Base-by-base conservation (phyloP, 2,888 invertebrate species). In the Abrostola tripartita region DNA sequence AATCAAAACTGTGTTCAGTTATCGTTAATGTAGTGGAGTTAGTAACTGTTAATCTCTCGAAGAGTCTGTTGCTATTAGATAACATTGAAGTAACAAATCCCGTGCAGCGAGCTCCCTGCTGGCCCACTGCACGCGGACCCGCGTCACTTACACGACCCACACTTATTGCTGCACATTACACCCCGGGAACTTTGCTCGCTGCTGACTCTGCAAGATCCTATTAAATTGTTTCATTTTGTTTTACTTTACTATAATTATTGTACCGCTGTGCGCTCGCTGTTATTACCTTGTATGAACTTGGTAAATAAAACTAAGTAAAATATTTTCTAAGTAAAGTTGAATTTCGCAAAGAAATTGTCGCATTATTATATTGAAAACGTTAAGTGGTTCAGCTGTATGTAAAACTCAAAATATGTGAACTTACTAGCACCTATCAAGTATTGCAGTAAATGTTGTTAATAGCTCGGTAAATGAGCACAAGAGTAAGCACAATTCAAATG, bases 181-280 rank as follows among this genome's bases (percentile, higher is more conserved):
- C 24, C 24, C 24, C 24, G 24, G 24, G 24, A 24, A 24, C 24
- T 24, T 24, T 24, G 24, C 24, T 24, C 24, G 24, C 24, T 24
- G 24, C 24, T 60, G 64, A 71, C 75, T 65, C 53, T 35, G 24
- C 12, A 11, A 14, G 51, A 57, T 76, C 61, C 60, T 60, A 62
- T 54, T 61, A 62, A 67, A 72, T 63, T 60, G 56, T 62, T 76
- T 60, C 62, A 62, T 72, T 67, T 54, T 61, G 53, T 76, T 61
- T 44, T 47, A 40, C 36, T 14, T 35, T 7, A 52, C 53, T 53
- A 35, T 42, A 42, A 47, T 47, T 24, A 14, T 47, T 24, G 40
- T 74, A 2, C 24, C 1, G 24, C 24, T 41, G 53, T 65, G 12
- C 38, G 42, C 66, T 57, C 42, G 40, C 59, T 38, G 42, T 42